Conservation (phyloP, 2,113 vertebrate species). For the Sebastes fasciatus region DNA sequence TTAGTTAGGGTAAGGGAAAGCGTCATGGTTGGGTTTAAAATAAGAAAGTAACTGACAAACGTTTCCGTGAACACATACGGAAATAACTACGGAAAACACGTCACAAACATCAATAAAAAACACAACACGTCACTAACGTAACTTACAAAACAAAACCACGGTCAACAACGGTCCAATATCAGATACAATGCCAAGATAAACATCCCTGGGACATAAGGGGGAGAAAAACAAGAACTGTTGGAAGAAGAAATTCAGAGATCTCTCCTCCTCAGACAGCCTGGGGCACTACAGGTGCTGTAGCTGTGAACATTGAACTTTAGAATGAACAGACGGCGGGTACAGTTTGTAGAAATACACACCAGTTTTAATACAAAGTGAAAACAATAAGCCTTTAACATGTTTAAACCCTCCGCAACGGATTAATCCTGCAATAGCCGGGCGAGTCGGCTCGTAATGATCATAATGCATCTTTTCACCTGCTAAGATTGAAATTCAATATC, state of each 20-base stretch:
- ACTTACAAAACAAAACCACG: too few relatives aligned
- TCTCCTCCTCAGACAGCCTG: not conserved
- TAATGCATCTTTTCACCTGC: conserved; percentile 13
- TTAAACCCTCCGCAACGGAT: conserved; percentile 6
- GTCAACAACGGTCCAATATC: too few relatives aligned
- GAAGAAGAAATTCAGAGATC: not conserved
- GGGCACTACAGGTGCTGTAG: not conserved
- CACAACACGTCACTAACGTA: too few relatives aligned
- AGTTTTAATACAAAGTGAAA: not conserved
- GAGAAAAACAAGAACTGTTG: not conserved
- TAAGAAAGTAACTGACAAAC: too few relatives aligned
- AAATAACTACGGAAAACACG: too few relatives aligned
- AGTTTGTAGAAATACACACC: not conserved
- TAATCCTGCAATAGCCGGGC: not conserved
- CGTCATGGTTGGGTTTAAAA: too few relatives aligned
- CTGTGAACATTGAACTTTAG: not conserved
- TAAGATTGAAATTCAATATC: conserved; percentile 27
- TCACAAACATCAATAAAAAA: too few relatives aligned
- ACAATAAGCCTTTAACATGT: conserved; percentile 18
- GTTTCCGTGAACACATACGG: too few relatives aligned
- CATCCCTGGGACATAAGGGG: not conserved
- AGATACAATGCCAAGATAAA: not conserved
- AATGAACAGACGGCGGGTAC: not conserved
- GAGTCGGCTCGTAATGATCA: not conserved
- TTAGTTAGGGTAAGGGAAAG: too few relatives aligned